Conservation (phyloP, 1,140 invertebrate genomes). For the Brachionus angularis region DNA sequence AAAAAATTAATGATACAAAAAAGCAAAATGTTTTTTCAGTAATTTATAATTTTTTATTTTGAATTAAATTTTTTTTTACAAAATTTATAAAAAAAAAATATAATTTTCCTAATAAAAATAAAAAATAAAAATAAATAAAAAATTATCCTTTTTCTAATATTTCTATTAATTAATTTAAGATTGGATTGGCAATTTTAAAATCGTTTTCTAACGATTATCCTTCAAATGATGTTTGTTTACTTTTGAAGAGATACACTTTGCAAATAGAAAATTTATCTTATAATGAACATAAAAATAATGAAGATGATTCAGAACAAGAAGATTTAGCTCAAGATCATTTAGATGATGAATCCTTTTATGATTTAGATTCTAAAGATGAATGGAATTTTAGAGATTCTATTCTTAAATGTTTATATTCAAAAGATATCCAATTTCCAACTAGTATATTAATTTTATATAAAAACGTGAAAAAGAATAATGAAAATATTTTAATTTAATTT, state of each 20-base stretch:
- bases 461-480: neutral
- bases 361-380: no score
- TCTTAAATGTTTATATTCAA: slow-evolving; percentile 20
- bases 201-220: slow-evolving; percentile 9
- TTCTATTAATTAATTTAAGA: no score
- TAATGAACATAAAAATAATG: neutral
- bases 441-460: neutral
- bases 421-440: neutral
- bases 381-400: slow-evolving; percentile 34
- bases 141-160: no score
- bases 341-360: no score
- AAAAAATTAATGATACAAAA: neutral
- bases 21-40: slow-evolving; percentile 15
- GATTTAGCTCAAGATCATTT: no score
- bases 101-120: no score
- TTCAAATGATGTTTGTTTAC: slow-evolving; percentile 3
- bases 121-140: no score
- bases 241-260: slow-evolving; percentile 26
- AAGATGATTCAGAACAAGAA: no score
- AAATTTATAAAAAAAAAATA: no score
- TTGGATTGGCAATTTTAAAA: slow-evolving; percentile 32
- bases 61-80: no score
- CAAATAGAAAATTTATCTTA: neutral
- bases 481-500: neutral
- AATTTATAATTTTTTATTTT: no score